phyloP scores from a whole-genome alignment of 2,797 vertebrate species.

The Channa striata region DNA sequence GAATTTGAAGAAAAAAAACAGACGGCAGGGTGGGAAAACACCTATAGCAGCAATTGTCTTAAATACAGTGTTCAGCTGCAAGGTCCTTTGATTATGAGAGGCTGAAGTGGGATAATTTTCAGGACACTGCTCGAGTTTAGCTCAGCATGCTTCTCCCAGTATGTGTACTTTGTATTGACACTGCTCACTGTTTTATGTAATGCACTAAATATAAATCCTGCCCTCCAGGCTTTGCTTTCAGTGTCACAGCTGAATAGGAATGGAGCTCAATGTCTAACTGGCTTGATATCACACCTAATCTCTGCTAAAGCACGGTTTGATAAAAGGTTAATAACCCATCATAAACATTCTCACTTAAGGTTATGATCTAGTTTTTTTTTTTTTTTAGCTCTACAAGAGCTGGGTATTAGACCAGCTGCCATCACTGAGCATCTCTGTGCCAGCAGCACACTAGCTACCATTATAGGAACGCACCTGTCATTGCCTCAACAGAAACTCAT shows the following conservation, averaged over 20 bases:
- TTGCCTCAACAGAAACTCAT: conserved; percentile 31
- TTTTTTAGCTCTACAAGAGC: neutral
- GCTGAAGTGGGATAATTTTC: conserved; percentile 24
- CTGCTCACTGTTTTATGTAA: conserved; percentile 49
- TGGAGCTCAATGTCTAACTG: conserved; percentile 37
- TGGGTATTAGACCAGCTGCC: conserved; percentile 14
- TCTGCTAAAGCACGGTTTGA: conserved; percentile 16
- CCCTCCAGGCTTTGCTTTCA: conserved; percentile 38
- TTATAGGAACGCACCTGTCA: conserved; percentile 35
- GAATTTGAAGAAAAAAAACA: neutral
- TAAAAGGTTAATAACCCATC: conserved; percentile 44
- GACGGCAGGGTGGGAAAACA: neutral
- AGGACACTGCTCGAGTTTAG: conserved; percentile 17
- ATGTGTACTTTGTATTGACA: conserved; percentile 56
- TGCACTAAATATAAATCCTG: conserved; percentile 62
- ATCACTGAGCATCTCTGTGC: neutral
- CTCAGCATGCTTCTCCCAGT: conserved; percentile 23
- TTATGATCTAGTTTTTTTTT: conserved; percentile 3
- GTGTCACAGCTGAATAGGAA: conserved; percentile 46
- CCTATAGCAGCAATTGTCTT: conserved; percentile 1
- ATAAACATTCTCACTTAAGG: conserved; percentile 27
- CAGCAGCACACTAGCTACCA: neutral
- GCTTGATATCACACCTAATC: conserved; percentile 12
- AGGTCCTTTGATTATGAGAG: conserved; percentile 16
- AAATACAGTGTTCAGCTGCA: conserved; percentile 26